These are phyloP conservation scores for rabbit (Oryctolagus cuniculus) DNA, from an alignment of 2,113 vertebrate genomes.

Conservation along the genomic window mOryCun1.1 NC_091435.1:55557501-55558000, in stretches of 20 bases:
- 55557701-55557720: not conserved
- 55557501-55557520: not conserved
- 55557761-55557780: not conserved
- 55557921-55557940: not conserved
- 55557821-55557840: not conserved
- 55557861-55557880: slow-evolving; percentile 3
- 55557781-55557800: not conserved
- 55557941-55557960: not conserved
- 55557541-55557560: not conserved
- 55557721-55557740: not conserved
- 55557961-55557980: not conserved
- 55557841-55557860: not conserved
- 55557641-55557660: not conserved
- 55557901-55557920: not conserved
- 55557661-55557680: not conserved
- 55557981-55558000: not conserved
- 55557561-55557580: slow-evolving; percentile 25
- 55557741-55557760: not conserved
- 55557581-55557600: not conserved
- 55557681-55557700: not conserved
- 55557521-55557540: not conserved
- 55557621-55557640: not conserved
- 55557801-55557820: not conserved
- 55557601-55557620: not conserved
- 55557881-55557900: not conserved